A percentile compares a stretch with the other conserved stretches of the same genome.
Conservation (phyloP, 2,888 invertebrate species). For the Drosophila paranaensis region DNA sequence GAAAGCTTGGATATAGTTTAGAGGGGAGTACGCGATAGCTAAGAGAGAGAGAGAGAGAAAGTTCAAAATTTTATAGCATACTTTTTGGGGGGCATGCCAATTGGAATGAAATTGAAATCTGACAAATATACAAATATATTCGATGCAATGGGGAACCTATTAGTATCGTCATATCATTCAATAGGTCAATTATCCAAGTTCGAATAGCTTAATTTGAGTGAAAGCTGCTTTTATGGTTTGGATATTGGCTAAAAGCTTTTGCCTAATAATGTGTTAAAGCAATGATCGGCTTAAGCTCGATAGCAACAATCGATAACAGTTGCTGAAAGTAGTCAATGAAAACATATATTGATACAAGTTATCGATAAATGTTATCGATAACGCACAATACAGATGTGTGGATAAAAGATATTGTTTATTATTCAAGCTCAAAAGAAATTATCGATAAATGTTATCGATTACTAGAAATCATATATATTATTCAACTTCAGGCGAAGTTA, state of each 20-base stretch:
- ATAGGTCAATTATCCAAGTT: background rate
- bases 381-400: too few species aligned
- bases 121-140: background rate
- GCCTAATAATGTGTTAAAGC: background rate
- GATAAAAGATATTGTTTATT: too few species aligned
- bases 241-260: background rate
- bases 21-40: background rate
- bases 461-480: too few species aligned
- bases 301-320: background rate
- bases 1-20: slow-evolving; percentile 6
- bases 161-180: background rate
- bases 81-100: slow-evolving; percentile 1
- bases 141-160: background rate
- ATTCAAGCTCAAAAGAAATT: too few species aligned
- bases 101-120: background rate
- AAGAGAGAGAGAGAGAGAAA: background rate
- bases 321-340: background rate
- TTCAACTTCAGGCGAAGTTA: too few species aligned
- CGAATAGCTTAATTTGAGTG: background rate
- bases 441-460: background rate
- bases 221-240: background rate
- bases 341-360: background rate
- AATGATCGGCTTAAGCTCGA: background rate
- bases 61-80: slow-evolving; percentile 11
- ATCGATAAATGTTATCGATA: background rate